Evolutionary conservation across 2,113 vertebrate species (phyloP).

Genomic region (Tor tambroides): DNA sequence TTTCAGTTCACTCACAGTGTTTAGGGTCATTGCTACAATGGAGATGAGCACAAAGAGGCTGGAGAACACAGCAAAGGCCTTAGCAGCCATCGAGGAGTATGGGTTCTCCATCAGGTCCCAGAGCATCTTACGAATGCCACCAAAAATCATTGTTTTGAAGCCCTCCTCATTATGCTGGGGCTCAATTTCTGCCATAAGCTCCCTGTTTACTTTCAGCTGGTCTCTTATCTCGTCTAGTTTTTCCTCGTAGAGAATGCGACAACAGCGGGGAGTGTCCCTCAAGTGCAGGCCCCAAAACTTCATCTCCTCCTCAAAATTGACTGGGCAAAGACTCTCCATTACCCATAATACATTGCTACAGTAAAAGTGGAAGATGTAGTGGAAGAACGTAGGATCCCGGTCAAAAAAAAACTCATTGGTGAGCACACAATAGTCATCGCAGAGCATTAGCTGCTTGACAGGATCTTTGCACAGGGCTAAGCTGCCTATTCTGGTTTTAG

Average conservation of each 20-base stretch:
- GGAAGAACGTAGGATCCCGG: slow-evolving; percentile 85
- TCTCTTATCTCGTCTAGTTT: slow-evolving; percentile 85
- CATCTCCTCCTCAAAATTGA: slow-evolving; percentile 86
- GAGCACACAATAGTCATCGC: slow-evolving; percentile 86
- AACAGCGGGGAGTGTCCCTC: slow-evolving; percentile 83
- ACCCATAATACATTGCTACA: slow-evolving; percentile 85
- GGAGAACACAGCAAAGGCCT: slow-evolving; percentile 85
- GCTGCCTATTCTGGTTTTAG: slow-evolving; percentile 81
- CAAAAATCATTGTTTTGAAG: slow-evolving; percentile 82
- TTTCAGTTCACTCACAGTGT: slow-evolving; percentile 86
- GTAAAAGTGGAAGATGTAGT: slow-evolving; percentile 89
- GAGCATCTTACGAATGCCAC: slow-evolving; percentile 74
- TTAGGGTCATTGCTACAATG: slow-evolving; percentile 87
- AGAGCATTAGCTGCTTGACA: slow-evolving; percentile 79
- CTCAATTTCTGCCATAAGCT: slow-evolving; percentile 85
- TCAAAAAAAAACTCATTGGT: slow-evolving; percentile 90
- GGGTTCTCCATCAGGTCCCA: slow-evolving; percentile 92
- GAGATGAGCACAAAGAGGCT: slow-evolving; percentile 89
- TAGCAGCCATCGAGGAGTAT: slow-evolving; percentile 85
- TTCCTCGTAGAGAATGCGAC: slow-evolving; percentile 87
- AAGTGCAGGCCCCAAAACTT: slow-evolving; percentile 87
- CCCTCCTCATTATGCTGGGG: slow-evolving; percentile 70
- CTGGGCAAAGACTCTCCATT: slow-evolving; percentile 85
- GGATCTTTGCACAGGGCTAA: slow-evolving; percentile 80
- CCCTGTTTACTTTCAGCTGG: slow-evolving; percentile 84